Evolutionary conservation across 64 coral and sea anemone species (phyloP).

Genomic region (Stichodactyla helianthus): DNA sequence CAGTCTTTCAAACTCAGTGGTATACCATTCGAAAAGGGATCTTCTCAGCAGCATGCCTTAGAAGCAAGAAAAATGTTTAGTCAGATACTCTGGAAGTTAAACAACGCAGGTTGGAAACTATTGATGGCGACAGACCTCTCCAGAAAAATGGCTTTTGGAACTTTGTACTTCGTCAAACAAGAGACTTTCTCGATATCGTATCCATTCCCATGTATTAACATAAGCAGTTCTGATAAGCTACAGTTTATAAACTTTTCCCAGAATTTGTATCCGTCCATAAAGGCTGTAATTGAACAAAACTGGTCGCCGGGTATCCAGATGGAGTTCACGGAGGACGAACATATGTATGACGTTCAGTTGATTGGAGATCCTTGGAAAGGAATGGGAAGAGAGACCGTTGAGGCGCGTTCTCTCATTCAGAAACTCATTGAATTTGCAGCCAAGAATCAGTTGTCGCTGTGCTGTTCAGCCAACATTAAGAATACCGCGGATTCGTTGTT

Average conservation of each 20-base stretch:
- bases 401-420: conserved; percentile 46
- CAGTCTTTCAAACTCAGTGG: conserved; percentile 73
- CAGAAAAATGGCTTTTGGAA: conserved; percentile 38
- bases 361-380: conserved; percentile 63
- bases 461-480: conserved; percentile 68
- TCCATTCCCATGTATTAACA: conserved; percentile 59
- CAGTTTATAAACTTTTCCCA: conserved; percentile 66
- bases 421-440: conserved; percentile 41
- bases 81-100: conserved; percentile 62
- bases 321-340: conserved; percentile 35
- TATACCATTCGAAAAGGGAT: conserved; percentile 32
- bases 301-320: conserved; percentile 77
- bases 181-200: not conserved
- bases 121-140: conserved; percentile 44
- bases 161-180: conserved; percentile 73
- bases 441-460: conserved; percentile 36
- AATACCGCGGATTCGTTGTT: conserved; percentile 56
- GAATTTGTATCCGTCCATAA: conserved; percentile 43
- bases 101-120: conserved; percentile 63
- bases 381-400: conserved; percentile 43
- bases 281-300: conserved; percentile 33
- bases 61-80: conserved; percentile 54
- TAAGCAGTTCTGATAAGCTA: conserved; percentile 72
- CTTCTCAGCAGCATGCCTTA: conserved; percentile 28
- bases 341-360: conserved; percentile 61